phyloP scores from a whole-genome alignment of 2,888 invertebrate genomes.

The Pyrgus malvae region DNA sequence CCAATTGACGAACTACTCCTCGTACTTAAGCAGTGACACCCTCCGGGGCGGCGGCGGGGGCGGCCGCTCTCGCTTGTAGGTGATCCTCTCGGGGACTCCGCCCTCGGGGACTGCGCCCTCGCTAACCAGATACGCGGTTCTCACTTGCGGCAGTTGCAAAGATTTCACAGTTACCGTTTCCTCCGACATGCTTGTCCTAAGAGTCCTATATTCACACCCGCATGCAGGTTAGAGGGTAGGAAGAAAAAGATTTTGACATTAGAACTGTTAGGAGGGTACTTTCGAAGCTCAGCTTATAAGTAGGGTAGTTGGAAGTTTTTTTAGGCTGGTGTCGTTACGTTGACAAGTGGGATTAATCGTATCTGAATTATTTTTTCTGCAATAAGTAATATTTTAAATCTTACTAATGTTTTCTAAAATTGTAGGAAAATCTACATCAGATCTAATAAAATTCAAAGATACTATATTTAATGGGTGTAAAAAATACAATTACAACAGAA shows the following conservation, averaged over 20 bases:
- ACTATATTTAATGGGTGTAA: too few species aligned
- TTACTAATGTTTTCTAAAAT: too few species aligned
- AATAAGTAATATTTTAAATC: too few species aligned
- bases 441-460: too few species aligned
- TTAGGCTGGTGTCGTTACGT: background rate
- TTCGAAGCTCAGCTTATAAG: slow-evolving; percentile 13
- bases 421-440: too few species aligned
- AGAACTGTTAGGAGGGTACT: slow-evolving; percentile 27
- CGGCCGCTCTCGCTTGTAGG: slow-evolving; percentile 51
- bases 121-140: slow-evolving; percentile 57
- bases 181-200: slow-evolving; percentile 62
- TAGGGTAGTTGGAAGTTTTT: slow-evolving; percentile 4
- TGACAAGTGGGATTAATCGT: too few species aligned
- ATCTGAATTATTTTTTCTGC: too few species aligned
- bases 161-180: slow-evolving; percentile 63
- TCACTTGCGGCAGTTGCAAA: slow-evolving; percentile 63
- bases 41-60: slow-evolving; percentile 70
- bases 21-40: slow-evolving; percentile 63
- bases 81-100: slow-evolving; percentile 36
- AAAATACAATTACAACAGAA: too few species aligned
- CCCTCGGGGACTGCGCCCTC: slow-evolving; percentile 36
- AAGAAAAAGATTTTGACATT: slow-evolving; percentile 24
- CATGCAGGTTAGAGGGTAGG: slow-evolving; percentile 58
- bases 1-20: slow-evolving; percentile 52
- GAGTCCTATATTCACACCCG: too few species aligned